phyloP scores from a whole-genome alignment of 2,113 vertebrate genomes.

The Anolis sagrei region DNA sequence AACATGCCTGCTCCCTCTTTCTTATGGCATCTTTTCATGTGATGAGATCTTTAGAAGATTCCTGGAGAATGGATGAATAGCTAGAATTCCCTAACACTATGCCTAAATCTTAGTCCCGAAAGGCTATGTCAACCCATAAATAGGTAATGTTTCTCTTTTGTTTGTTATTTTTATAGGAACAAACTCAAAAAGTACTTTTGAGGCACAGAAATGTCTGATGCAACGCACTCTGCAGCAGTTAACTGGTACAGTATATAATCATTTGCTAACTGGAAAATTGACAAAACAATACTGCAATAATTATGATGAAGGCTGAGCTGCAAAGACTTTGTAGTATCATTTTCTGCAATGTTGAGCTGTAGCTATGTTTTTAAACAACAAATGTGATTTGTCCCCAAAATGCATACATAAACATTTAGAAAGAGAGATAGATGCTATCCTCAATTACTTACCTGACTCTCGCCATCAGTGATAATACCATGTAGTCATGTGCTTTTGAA shows the following conservation, averaged over 20 bases:
- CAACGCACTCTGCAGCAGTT: conserved; percentile 10
- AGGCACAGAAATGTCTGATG: conserved; percentile 10
- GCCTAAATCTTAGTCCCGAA: too few species aligned
- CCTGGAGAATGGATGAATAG: too few species aligned
- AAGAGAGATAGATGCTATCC: too few species aligned
- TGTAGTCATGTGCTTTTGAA: too few species aligned
- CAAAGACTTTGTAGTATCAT: not conserved
- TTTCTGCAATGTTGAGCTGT: not conserved
- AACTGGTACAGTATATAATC: conserved; percentile 17
- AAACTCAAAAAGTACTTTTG: conserved; percentile 24
- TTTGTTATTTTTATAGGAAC: conserved; percentile 40
- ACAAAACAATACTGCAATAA: conserved; percentile 11
- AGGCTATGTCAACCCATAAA: conserved; percentile 22
- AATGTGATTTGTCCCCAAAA: not conserved
- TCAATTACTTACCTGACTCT: not conserved
- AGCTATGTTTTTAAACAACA: not conserved
- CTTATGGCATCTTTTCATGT: too few species aligned
- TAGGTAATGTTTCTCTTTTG: conserved; percentile 40
- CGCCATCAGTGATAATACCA: not conserved
- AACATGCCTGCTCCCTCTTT: too few species aligned
- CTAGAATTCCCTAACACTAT: not conserved
- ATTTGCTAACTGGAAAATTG: conserved; percentile 30
- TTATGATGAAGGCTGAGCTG: conserved; percentile 7
- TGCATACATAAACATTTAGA: too few species aligned
- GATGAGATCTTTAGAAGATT: too few species aligned